Base-by-base conservation (phyloP, 2,888 invertebrate species). In the Bimastos eiseni region DNA sequence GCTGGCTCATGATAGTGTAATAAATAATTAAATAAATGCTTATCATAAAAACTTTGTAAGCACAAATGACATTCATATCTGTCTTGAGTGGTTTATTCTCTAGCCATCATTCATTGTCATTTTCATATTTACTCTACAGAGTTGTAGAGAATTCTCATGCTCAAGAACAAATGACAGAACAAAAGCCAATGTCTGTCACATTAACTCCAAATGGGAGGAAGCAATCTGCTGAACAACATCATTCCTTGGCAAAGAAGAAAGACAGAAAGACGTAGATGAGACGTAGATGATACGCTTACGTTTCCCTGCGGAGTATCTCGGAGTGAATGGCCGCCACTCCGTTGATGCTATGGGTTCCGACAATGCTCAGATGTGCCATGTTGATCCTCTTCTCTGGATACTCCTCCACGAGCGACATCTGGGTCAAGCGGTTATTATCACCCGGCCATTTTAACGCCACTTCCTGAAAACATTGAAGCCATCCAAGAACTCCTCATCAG, bases 281-380 rank as follows among this genome's bases (percentile, higher is more conserved):
- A 86, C 6, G 36, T 36, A 2, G 37, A 86, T 6, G 37, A 36
- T 11, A 95, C 95, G 97, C 96, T 95, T 96, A 97, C 96, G 99
- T 96, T 92, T 97, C 97, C 19, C 96, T 96, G 95, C 98, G 99
- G 92, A 99, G 96, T 94, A 99, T 98, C 91, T 99, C 98, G 0
- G 99, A 99, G 96, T 99, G 99, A 92, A 99, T 97, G 92, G 97
- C 97, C 0, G 99, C 99, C 3, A 99, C 99, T 88, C 99, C 99
- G 95, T 99, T 99, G 92, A 99, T 97, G 30, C 98, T 98, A 95
- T 99, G 99, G 0, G 98, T 97, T 90, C 99, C 99, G 90, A 99
- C 97, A 93, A 99, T 97, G 91, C 97, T 97, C 93, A 99, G 96
- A 95, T 98, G 97, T 0, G 99, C 99, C 99, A 99, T 99, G 95